Base-by-base conservation (phyloP, 2,113 vertebrate genomes). In the Heterochromis multidens region DNA sequence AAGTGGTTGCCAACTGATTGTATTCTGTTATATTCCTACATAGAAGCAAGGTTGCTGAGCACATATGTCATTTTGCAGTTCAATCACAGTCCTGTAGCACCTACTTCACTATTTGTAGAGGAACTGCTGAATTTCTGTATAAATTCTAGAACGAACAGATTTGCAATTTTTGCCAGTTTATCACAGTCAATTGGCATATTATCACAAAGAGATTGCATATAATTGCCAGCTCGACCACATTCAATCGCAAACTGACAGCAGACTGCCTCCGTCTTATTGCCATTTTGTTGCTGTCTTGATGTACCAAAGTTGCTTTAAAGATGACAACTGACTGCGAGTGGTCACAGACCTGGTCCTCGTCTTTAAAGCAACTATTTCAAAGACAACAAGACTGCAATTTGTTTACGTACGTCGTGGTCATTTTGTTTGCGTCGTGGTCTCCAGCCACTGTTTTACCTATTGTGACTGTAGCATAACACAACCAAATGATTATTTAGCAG, bases 171-270 rank as follows among this genome's bases (percentile, higher is more conserved):
- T 43, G n/a, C 35, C 16, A 11, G 14, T 2, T 27, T 0, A 70
- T 46, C 37, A 46, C 37, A 16, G 13, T 46, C 5, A 16, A 16
- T 16, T 11, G 23, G 14, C 3, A 17, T 35, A 0, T 11, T 43
- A 13, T 27, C 37, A 43, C 14, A 46, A 27, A 70, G n/a, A 27
- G 4, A 0, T 17, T 43, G 63, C 63, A 70, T 27, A 14, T 0
- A 70, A 70, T 37, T 46, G 37, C 8, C 63, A 46, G n/a, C 37
- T 10, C 46, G 37, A 46, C 43, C 23, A 17, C 17, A 23, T 4
- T 16, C 0, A 65, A 65, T 65, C 0, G 1, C 13, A 40, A 40
- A 65, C 21, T 14, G 0, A 17, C 25, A 7, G 0, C 0, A 67
- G 35, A 43, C 0, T 4, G n/a, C 6, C 35, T 63, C 35, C 6